Evolutionary conservation across 1,140 invertebrate species (phyloP), one percentile per base, ranked within the genome.

Genomic region (Drosophila subpulchrella): DNA sequence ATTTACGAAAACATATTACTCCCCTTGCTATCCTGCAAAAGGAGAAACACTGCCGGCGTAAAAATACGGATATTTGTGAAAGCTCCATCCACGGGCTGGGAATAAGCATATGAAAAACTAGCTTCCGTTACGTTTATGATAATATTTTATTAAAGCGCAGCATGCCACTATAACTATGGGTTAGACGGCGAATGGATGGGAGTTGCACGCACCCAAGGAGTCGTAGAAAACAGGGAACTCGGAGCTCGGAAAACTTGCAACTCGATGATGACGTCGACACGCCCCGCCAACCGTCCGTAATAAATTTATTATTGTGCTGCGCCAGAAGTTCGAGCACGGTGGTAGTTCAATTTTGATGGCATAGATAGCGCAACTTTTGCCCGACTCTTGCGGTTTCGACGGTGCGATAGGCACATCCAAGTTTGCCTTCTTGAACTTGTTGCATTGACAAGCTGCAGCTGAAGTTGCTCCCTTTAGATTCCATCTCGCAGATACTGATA

Each of bases 31-130:
- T 71, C 51, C 48, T 48, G 51, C 42, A 48, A 53, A 66, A n/a
- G 36, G 27, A 41, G 32, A 58, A 10, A 54, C 20, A 39, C 27
- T 50, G 34, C 34, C 39, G 34, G 36, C 38, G 53, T 47, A 54
- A 51, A 55, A 55, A 59, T 47, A 56, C 41, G 44, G 59, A 65
- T 60, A 82, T 76, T 68, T 78, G 66, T 36, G 53, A 59, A 32
- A 53, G 68, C 54, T 74, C 39, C 47, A 44, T 47, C 50, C 67
- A 60, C 57, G 53, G 55, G 38, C 75, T 65, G 36, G 77, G 74
- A 75, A 75, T 75, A 81, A 86, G 78, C 83, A 88, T 88, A 86
- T 84, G 80, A 89, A 80, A 89, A 89, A 80, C 84, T 89, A 84
- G 86, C 84, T 78, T 75, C 63, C 80, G 73, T 89, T 84, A 73